Evolutionary conservation across 2,888 invertebrate genomes (phyloP).

Genomic region (Nomada ruficornis): DNA sequence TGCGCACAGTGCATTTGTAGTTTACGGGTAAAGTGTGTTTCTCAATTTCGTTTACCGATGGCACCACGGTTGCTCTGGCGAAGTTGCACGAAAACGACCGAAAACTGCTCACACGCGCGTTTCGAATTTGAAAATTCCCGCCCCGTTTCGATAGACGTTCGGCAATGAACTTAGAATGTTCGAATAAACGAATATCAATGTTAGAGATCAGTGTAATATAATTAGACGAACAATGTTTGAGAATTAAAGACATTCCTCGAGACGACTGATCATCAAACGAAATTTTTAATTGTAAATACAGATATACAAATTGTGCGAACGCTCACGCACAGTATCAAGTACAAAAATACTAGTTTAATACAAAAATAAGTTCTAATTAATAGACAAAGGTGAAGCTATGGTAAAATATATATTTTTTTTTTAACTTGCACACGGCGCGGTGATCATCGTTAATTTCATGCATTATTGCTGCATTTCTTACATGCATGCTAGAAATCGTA

Average conservation of each 20-base stretch:
- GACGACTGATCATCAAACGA: constrained; percentile 19
- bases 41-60: constrained; percentile 25
- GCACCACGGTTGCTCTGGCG: constrained; percentile 9
- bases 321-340: constrained; percentile 25
- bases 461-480: constrained; percentile 72
- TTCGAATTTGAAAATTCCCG: constrained; percentile 15
- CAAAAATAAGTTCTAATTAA: constrained; percentile 36
- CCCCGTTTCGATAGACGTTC: not conserved
- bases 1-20: constrained; percentile 73
- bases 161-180: not conserved
- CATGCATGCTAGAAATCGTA: constrained; percentile 75
- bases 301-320: constrained; percentile 25
- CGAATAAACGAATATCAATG: not conserved
- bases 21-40: constrained; percentile 33
- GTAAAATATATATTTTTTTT: constrained; percentile 26
- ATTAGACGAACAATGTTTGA: not conserved
- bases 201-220: not conserved
- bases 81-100: constrained; percentile 3
- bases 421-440: constrained; percentile 18
- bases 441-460: constrained; percentile 47
- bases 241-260: not conserved
- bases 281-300: constrained; percentile 63
- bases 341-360: constrained; percentile 48
- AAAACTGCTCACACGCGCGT: not conserved
- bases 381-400: constrained; percentile 23